Evolutionary conservation across 1,140 invertebrate species (phyloP).

Genomic region (Diprion similis): DNA sequence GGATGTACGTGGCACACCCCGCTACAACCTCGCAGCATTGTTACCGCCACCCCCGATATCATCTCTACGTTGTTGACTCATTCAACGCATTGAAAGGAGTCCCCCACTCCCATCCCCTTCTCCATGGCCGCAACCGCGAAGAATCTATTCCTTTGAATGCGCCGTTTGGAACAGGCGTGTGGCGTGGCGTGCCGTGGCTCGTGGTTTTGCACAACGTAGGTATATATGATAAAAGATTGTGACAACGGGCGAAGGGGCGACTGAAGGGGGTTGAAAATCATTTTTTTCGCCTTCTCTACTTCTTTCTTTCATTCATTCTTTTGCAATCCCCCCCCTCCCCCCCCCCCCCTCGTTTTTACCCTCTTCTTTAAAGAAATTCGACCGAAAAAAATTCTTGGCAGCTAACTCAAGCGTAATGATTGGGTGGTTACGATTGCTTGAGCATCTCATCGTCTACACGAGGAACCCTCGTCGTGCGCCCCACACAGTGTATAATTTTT

Average conservation of each 20-base stretch:
- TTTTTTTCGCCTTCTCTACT: neutral
- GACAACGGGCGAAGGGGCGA: constrained; percentile 11
- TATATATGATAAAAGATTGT: neutral
- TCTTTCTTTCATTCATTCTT: no score
- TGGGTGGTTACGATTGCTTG: no score
- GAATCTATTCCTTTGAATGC: constrained; percentile 20
- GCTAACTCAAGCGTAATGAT: no score
- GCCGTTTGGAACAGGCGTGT: neutral
- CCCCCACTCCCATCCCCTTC: constrained; percentile 24
- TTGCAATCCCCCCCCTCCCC: no score
- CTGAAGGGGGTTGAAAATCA: constrained; percentile 21
- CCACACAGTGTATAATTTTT: no score
- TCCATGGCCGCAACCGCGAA: constrained; percentile 12
- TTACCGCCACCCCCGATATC: constrained; percentile 35
- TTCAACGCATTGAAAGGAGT: constrained; percentile 39
- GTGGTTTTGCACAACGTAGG: neutral
- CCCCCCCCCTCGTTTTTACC: neutral
- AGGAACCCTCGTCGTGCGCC: no score
- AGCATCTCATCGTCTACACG: no score
- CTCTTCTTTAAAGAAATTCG: neutral
- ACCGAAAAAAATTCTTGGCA: neutral
- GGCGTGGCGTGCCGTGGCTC: neutral
- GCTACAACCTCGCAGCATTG: constrained; percentile 29
- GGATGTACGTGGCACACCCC: constrained; percentile 19
- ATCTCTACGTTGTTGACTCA: constrained; percentile 39